These are phyloP conservation scores for Malurus melanocephalus DNA, from an alignment of 2,113 vertebrate genomes.

Conservation along the genomic window DNA sequence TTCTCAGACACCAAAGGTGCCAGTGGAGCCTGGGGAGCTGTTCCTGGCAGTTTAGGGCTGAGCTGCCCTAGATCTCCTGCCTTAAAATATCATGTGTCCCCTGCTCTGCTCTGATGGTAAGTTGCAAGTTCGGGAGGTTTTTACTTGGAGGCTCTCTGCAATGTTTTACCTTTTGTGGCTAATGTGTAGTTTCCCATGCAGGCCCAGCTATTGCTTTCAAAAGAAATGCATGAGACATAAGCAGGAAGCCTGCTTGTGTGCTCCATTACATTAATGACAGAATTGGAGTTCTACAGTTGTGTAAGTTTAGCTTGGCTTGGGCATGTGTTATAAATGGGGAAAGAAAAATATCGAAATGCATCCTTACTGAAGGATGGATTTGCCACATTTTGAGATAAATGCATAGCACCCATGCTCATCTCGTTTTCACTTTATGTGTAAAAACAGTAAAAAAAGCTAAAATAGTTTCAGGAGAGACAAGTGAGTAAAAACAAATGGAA, in stretches of 20 bases:
- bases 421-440: neutral
- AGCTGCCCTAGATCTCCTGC: neutral
- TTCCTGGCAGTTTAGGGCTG: neutral
- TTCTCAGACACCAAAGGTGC: neutral
- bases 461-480: neutral
- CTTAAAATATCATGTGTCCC: neutral
- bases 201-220: neutral
- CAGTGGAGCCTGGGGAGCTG: neutral
- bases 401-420: accelerated
- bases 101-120: neutral
- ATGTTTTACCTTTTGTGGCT: neutral
- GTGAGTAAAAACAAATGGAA: neutral
- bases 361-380: neutral
- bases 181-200: neutral
- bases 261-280: neutral
- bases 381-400: neutral
- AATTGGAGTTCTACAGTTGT: neutral
- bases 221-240: neutral
- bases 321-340: neutral
- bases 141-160: neutral
- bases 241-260: neutral
- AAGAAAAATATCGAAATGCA: neutral
- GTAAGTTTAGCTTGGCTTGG: neutral
- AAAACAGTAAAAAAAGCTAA: neutral
- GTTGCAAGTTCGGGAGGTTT: neutral